Percentiles rank a stretch among this genome's conserved stretches.
Evolutionary conservation across 1,140 invertebrate genomes (phyloP).

Genomic region (Pogonomyrmex californicus): DNA sequence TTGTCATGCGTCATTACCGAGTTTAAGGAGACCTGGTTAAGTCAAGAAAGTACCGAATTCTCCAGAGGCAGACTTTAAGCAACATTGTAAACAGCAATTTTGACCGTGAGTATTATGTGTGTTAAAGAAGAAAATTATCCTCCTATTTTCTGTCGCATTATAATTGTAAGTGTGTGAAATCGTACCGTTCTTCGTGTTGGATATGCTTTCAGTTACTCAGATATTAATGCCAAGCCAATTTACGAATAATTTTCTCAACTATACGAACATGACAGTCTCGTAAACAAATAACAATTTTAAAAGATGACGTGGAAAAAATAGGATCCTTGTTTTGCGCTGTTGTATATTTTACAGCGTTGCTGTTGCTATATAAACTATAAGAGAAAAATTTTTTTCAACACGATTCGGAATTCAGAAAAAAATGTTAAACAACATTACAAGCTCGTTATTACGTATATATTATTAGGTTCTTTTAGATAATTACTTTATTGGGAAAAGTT

Average conservation of each 20-base stretch:
- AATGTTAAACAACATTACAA: background rate
- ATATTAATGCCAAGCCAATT: background rate
- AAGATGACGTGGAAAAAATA: background rate
- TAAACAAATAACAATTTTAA: background rate
- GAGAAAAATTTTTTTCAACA: background rate
- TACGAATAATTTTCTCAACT: background rate
- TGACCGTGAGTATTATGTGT: slow-evolving; percentile 19
- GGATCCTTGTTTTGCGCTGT: background rate
- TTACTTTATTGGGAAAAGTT: too few relatives aligned
- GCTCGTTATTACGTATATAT: background rate
- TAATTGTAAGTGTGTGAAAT: background rate
- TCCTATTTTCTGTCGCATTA: background rate
- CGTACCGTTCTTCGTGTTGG: background rate
- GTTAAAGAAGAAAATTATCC: background rate
- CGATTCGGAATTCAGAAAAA: background rate
- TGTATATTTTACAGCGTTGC: background rate
- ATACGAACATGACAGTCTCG: background rate
- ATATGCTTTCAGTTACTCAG: background rate
- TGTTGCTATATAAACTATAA: background rate
- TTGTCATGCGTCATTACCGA: slow-evolving; percentile 16
- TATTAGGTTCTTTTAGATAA: too few relatives aligned
- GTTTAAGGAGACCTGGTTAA: slow-evolving; percentile 1
- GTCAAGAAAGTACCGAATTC: background rate
- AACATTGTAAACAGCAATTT: background rate
- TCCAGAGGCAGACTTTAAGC: background rate